Conservation (phyloP, 2,888 invertebrate genomes). For the Drosophila lacicola region DNA sequence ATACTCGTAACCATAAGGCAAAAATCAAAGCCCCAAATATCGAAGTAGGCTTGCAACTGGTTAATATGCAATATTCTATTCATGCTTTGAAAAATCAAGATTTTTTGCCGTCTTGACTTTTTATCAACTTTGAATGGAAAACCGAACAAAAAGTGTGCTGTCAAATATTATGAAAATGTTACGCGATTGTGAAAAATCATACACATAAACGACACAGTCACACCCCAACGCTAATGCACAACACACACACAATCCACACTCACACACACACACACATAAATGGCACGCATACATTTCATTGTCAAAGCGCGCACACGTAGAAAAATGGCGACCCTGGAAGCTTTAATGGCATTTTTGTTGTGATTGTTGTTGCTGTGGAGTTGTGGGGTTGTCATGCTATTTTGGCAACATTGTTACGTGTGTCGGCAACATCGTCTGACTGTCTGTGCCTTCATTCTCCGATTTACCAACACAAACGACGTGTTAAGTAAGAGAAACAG, state of each 20-base stretch:
- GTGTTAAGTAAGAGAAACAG: slow-evolving; percentile 61
- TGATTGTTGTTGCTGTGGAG: slow-evolving; percentile 29
- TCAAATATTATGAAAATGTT: slow-evolving; percentile 71
- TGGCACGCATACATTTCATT: slow-evolving; percentile 65
- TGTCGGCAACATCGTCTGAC: slow-evolving; percentile 54
- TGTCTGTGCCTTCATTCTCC: slow-evolving; percentile 51
- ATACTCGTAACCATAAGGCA: background rate
- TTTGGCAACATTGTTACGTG: slow-evolving; percentile 74
- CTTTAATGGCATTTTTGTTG: slow-evolving; percentile 60
- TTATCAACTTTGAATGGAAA: slow-evolving; percentile 58
- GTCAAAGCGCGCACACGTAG: slow-evolving; percentile 72
- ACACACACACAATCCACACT: slow-evolving; percentile 14
- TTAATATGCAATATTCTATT: slow-evolving; percentile 1
- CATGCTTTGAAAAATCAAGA: slow-evolving; percentile 7
- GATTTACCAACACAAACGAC: slow-evolving; percentile 59
- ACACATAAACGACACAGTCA: slow-evolving; percentile 62
- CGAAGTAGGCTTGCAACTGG: background rate
- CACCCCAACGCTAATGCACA: slow-evolving; percentile 20
- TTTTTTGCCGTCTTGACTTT: slow-evolving; percentile 36
- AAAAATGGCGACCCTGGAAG: slow-evolving; percentile 60
- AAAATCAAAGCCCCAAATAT: background rate
- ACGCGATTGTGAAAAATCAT: slow-evolving; percentile 77
- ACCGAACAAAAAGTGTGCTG: slow-evolving; percentile 62
- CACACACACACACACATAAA: slow-evolving; percentile 32
- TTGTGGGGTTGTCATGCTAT: slow-evolving; percentile 66